Evolutionary conservation across 2,797 vertebrate genomes (phyloP).

Genomic region (Darevskia nairensis): DNA sequence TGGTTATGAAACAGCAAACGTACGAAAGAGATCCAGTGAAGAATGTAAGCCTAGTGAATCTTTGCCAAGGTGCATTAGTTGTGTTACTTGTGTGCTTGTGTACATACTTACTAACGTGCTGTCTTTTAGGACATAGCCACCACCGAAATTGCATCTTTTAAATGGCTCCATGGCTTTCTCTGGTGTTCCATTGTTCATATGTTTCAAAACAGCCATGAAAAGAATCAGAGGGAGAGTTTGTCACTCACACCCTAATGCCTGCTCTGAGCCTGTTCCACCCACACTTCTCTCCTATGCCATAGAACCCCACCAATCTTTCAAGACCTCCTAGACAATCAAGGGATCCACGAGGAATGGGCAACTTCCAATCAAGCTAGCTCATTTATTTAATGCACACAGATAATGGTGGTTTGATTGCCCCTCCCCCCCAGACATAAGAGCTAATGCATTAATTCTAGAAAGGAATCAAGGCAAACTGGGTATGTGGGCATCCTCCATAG

Average conservation of each 20-base stretch:
- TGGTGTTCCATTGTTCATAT: no score
- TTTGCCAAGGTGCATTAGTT: background rate
- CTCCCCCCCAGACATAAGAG: no score
- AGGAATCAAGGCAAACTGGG: no score
- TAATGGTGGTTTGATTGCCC: no score
- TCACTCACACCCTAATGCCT: background rate
- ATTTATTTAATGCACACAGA: background rate
- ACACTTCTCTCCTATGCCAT: no score
- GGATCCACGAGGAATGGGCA: background rate
- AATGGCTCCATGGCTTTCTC: background rate
- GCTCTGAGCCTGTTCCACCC: background rate
- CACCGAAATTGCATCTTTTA: background rate
- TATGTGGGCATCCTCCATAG: background rate
- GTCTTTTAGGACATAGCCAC: background rate
- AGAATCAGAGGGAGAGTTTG: background rate
- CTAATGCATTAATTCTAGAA: no score
- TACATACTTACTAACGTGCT: background rate
- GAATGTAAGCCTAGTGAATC: background rate
- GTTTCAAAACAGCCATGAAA: background rate
- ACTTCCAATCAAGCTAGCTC: background rate
- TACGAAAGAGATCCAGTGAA: background rate
- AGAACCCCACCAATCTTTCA: no score
- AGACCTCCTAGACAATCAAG: background rate
- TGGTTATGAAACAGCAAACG: background rate
- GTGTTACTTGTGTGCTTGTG: background rate